Percentiles rank a stretch among this genome's conserved stretches.
Conservation (phyloP, 2,888 invertebrate genomes). For the Temnothorax unifasciatus region DNA sequence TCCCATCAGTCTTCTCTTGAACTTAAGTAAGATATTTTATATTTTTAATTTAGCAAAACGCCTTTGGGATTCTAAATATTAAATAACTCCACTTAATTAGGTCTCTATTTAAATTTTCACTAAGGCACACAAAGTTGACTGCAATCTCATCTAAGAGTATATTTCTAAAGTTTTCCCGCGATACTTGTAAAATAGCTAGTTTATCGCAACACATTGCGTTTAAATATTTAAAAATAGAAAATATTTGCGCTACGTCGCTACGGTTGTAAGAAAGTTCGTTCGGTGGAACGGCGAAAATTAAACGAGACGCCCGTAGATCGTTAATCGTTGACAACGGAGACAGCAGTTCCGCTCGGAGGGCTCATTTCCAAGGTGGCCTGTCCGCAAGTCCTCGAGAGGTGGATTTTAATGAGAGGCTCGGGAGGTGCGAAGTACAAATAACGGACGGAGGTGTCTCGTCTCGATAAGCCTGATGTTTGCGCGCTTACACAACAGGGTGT, state of each 20-base stretch:
- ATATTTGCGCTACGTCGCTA: conserved; percentile 23
- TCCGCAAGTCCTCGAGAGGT: conserved; percentile 57
- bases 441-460: conserved; percentile 46
- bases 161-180: not conserved
- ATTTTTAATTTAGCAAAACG: not conserved
- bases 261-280: conserved; percentile 20
- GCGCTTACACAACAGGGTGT: conserved; percentile 22
- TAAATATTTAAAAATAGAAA: conserved; percentile 15
- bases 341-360: conserved; percentile 36
- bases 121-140: not conserved
- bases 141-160: conserved; percentile 3
- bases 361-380: conserved; percentile 53
- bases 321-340: conserved; percentile 59
- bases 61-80: conserved; percentile 14
- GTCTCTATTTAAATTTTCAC: conserved; percentile 26
- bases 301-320: conserved; percentile 48
- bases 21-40: not conserved
- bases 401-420: conserved; percentile 81
- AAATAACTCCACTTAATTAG: conserved; percentile 20
- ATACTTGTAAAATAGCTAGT: conserved; percentile 7
- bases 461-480: not conserved
- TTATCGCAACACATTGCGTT: not conserved
- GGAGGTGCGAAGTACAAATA: conserved; percentile 79
- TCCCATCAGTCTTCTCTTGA: not conserved
- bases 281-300: conserved; percentile 46